Base-by-base conservation (phyloP, 1,140 invertebrate species). In the Drosophila funebris region DNA sequence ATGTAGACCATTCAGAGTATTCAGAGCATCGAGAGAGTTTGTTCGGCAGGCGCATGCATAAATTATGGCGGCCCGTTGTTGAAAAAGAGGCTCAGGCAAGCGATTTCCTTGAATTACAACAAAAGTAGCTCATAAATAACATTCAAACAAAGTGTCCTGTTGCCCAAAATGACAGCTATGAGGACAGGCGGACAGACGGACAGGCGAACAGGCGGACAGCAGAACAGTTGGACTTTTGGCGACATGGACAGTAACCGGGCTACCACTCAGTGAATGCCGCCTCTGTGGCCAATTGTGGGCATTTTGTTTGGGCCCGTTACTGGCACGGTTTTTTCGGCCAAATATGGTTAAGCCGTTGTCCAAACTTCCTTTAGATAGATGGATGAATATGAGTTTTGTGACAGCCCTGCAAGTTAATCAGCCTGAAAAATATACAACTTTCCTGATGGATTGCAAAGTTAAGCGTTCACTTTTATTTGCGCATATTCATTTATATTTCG, bases 71-170 rank as follows among this genome's bases (percentile, higher is more conserved):
- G 11, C 14, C 46, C 11, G 72, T 48, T 20, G 62, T 57, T 53
- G 50, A 61, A 60, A 54, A 67, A 74, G 71, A 62, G 64, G 41
- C 63, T 67, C 33, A 73, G 69, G 56, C 36, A 73, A 60, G 60
- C 73, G 82, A 84, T 85, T 85, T 85, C 73, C 81, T 85, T 85
- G 81, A 84, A 80, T 84, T 80, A 85, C 81, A 85, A 85, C 69
- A 85, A 84, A 84, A 85, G 81, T 82, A 78, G 64, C 69, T 76
- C 81, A 84, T 85, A 84, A 84, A 84, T 84, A 84, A 84, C 75
- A 84, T 77, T 81, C 77, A 84, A 84, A 84, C 82, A 81, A 84
- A 84, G 81, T 84, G 82, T 85, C 81, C 81, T 43, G 58, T 83
- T 66, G 76, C 79, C 79, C 43, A 24, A 31, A 66, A 50, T 54